Percentiles rank a stretch among this genome's conserved stretches.
Evolutionary conservation across 2,113 vertebrate species (phyloP).

Genomic region (Theristicus caerulescens): DNA sequence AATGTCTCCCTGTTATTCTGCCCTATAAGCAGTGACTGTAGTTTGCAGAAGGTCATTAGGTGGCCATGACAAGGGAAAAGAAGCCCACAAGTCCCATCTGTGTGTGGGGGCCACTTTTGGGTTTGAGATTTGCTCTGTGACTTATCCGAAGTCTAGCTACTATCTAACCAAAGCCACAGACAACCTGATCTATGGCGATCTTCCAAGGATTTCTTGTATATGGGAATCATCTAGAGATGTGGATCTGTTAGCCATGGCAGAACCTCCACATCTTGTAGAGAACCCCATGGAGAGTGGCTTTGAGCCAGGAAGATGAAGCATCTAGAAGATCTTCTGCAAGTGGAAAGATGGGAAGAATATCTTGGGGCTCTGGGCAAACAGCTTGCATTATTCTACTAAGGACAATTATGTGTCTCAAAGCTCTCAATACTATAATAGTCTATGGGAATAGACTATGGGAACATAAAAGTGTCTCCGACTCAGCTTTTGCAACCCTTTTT

Average conservation of each 20-base stretch:
- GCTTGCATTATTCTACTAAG: neutral
- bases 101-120: too few species aligned
- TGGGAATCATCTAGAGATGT: neutral
- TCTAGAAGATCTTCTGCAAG: neutral
- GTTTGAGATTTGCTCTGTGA: neutral
- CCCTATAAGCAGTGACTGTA: neutral
- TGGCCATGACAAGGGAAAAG: neutral
- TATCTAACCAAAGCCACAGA: neutral
- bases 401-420: neutral
- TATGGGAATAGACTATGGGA: neutral
- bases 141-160: neutral
- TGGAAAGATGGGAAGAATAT: neutral
- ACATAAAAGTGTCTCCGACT: neutral
- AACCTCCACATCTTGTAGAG: neutral
- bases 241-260: neutral
- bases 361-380: neutral
- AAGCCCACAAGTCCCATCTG: neutral
- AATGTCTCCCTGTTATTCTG: neutral
- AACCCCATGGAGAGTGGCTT: neutral
- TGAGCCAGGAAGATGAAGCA: neutral
- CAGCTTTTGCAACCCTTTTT: neutral
- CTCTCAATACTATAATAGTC: neutral
- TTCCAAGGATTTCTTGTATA: neutral
- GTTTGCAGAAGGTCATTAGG: neutral
- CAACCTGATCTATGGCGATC: neutral